Percentiles rank a stretch among this genome's conserved stretches.
Conservation (phyloP, 2,888 invertebrate genomes). For the Phoronis australis region DNA sequence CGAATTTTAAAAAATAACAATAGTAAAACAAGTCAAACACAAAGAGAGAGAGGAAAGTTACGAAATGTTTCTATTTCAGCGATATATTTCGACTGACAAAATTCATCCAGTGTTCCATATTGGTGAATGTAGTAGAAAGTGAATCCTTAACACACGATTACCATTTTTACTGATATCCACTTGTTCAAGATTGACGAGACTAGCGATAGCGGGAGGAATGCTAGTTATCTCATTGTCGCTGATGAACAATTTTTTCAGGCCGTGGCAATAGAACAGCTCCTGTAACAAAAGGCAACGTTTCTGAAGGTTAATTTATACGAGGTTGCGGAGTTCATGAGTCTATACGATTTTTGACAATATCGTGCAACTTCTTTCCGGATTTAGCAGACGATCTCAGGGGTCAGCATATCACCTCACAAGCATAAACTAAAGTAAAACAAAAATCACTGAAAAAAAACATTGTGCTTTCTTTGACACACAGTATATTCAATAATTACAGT, state of each 20-base stretch:
- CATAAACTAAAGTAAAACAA: neutral
- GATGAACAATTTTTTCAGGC: constrained; percentile 72
- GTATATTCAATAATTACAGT: too few species aligned
- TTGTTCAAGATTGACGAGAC: constrained; percentile 74
- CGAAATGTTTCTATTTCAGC: too few species aligned
- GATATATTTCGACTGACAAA: too few species aligned
- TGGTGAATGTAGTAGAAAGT: too few species aligned
- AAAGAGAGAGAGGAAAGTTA: too few species aligned
- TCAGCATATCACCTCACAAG: too few species aligned
- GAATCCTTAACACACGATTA: too few species aligned
- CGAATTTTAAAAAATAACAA: too few species aligned
- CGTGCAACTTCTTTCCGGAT: neutral
- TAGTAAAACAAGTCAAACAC: too few species aligned
- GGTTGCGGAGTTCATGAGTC: too few species aligned
- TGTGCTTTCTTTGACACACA: neutral
- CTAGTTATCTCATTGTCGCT: constrained; percentile 85
- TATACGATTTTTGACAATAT: neutral
- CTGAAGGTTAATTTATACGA: too few species aligned
- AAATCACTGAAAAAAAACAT: neutral
- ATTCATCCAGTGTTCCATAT: too few species aligned
- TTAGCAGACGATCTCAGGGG: neutral
- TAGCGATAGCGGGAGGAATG: constrained; percentile 81
- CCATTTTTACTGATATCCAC: constrained; percentile 81
- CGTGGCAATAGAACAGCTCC: constrained; percentile 89
- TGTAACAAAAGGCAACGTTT: constrained; percentile 20